Conservation (phyloP, 1,140 invertebrate genomes). For the Leptoteleia sp. region DNA sequence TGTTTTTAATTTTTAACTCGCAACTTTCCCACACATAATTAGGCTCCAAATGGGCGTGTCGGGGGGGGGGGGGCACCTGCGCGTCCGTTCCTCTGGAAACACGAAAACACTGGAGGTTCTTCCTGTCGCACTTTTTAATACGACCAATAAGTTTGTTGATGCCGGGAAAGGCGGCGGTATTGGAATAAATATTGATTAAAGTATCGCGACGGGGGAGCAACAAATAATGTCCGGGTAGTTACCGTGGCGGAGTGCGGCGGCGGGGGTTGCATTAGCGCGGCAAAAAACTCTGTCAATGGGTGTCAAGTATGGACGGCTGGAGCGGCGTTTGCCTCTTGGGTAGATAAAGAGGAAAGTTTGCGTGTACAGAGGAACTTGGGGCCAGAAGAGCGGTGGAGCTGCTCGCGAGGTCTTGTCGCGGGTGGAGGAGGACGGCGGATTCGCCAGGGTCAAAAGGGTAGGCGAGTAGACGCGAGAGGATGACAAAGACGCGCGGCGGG, state of each 20-base stretch:
- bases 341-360: constrained; percentile 65
- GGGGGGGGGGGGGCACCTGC: constrained; percentile 14
- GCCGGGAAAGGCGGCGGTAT: constrained; percentile 9
- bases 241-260: no score
- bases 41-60: constrained; percentile 26
- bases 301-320: constrained; percentile 49
- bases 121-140: no score
- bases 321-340: constrained; percentile 50
- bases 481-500: no score
- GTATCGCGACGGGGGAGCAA: no score
- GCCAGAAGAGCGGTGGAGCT: constrained; percentile 34
- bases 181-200: no score
- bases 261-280: constrained; percentile 28
- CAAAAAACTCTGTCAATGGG: constrained; percentile 27
- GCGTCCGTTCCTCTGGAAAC: not conserved
- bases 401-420: constrained; percentile 29
- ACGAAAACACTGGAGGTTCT: constrained; percentile 5
- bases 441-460: constrained; percentile 50
- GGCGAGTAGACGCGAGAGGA: constrained; percentile 4
- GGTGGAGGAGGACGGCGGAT: not conserved
- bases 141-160: constrained; percentile 11
- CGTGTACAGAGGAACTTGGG: constrained; percentile 52
- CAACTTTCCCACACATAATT: constrained; percentile 44
- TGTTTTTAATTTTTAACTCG: constrained; percentile 29
- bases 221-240: no score